Conservation (phyloP, 2,888 invertebrate species). For the Dendrolimus pini region DNA sequence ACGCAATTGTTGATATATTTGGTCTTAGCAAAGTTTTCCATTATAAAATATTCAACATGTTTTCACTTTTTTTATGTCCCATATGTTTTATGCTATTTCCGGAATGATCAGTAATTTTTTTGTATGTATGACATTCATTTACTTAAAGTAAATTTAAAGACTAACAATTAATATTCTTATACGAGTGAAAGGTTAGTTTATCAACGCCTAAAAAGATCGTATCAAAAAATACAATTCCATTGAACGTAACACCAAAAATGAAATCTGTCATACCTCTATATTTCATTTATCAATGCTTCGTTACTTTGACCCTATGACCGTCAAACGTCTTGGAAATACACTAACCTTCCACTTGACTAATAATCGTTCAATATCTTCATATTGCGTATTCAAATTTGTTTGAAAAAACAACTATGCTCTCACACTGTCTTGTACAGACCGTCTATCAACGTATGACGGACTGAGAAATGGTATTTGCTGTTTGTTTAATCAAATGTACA, state of each 20-base stretch:
- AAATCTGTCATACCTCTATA: conserved; percentile 1
- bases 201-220: not conserved
- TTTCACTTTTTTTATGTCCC: too few relatives aligned
- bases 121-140: too few relatives aligned
- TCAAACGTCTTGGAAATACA: conserved; percentile 1
- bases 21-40: too few relatives aligned
- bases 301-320: conserved; percentile 1
- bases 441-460: conserved; percentile 73
- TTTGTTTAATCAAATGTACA: conserved; percentile 2
- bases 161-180: too few relatives aligned
- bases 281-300: not conserved
- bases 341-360: conserved; percentile 43
- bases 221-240: not conserved
- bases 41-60: too few relatives aligned
- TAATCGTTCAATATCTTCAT: conserved; percentile 69
- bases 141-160: too few relatives aligned
- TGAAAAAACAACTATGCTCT: conserved; percentile 48
- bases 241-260: conserved; percentile 4
- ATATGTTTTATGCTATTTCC: too few relatives aligned
- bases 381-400: conserved; percentile 56
- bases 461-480: conserved; percentile 26
- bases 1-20: too few relatives aligned
- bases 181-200: not conserved
- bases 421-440: conserved; percentile 53
- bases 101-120: too few relatives aligned